phyloP scores from a whole-genome alignment of 2,797 vertebrate species.

The Channa striata region DNA sequence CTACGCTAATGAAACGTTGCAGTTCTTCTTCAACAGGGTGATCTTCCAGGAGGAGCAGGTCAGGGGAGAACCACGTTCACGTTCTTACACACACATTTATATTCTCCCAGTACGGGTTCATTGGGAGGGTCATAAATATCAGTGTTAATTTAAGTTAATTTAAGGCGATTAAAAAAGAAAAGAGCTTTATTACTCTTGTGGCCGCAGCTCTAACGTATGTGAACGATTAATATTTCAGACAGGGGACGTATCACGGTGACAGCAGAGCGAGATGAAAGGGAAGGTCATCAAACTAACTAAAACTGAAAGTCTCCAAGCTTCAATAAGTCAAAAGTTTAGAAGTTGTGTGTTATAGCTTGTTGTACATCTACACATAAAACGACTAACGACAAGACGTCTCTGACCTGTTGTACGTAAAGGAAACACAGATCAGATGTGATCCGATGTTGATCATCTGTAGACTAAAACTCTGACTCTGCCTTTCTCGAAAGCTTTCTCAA shows the following conservation, averaged over 20 bases:
- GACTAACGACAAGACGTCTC: background rate
- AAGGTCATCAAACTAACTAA: background rate
- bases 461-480: background rate
- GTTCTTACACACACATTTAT: background rate
- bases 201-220: too few relatives aligned
- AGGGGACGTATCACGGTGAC: background rate
- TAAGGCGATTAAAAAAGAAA: background rate
- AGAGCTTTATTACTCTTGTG: too few relatives aligned
- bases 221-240: background rate
- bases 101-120: background rate
- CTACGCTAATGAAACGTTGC: slow-evolving; percentile 95
- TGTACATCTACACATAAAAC: background rate
- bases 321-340: background rate
- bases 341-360: background rate
- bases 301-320: slow-evolving; percentile 3
- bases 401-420: background rate
- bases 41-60: slow-evolving; percentile 97
- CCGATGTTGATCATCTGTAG: too few relatives aligned
- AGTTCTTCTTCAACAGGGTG: slow-evolving; percentile 94
- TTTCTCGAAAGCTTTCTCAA: slow-evolving; percentile 3
- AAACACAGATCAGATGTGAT: background rate
- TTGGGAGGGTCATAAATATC: background rate
- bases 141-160: too few relatives aligned
- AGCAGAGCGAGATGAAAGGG: slow-evolving; percentile 2
- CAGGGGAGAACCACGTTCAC: slow-evolving; percentile 44